A percentile compares a stretch with the other conserved stretches of the same genome.
phyloP scores from a whole-genome alignment of 2,888 invertebrate species.

The Imbricaverruca yamaguchii region DNA sequence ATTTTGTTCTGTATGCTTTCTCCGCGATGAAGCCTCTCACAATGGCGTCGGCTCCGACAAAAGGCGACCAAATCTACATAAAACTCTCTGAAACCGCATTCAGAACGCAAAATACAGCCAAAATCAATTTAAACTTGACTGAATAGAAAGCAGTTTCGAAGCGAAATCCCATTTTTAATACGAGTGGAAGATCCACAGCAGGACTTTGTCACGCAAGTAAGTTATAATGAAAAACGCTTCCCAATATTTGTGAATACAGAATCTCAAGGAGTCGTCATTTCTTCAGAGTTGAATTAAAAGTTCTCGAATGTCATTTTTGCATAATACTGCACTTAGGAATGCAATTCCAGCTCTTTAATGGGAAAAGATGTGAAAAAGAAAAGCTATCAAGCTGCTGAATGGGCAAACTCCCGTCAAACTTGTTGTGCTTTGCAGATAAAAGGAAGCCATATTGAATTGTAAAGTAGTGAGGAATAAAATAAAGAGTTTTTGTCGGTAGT shows the following conservation, averaged over 20 bases:
- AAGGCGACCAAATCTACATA: conserved; percentile 11
- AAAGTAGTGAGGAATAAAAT: conserved; percentile 13
- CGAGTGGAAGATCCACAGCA: conserved; percentile 2
- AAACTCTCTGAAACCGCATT: conserved; percentile 21
- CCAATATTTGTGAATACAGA: not conserved
- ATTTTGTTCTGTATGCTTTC: conserved; percentile 20
- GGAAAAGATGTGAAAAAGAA: conserved; percentile 20
- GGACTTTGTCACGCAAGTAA: conserved; percentile 11
- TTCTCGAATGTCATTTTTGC: conserved; percentile 17
- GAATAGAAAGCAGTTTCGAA: conserved; percentile 3
- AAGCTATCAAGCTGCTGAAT: conserved; percentile 17
- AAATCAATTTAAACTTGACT: conserved; percentile 21
- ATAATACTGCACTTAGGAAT: conserved; percentile 20
- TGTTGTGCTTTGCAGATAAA: conserved; percentile 21
- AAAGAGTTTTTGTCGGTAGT: not conserved
- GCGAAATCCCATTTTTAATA: conserved; percentile 16
- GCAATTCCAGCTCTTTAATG: conserved; percentile 19
- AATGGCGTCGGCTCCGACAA: not conserved
- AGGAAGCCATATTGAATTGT: conserved; percentile 20
- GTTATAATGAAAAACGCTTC: conserved; percentile 18
- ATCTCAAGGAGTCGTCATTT: not conserved
- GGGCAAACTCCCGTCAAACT: conserved; percentile 6
- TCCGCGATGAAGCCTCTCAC: not conserved
- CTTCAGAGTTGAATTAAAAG: conserved; percentile 16
- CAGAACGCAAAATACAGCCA: conserved; percentile 9